Percentiles rank a stretch among this genome's conserved stretches.
Conservation (phyloP, 2,113 vertebrate genomes). For the Oryzias celebensis region DNA sequence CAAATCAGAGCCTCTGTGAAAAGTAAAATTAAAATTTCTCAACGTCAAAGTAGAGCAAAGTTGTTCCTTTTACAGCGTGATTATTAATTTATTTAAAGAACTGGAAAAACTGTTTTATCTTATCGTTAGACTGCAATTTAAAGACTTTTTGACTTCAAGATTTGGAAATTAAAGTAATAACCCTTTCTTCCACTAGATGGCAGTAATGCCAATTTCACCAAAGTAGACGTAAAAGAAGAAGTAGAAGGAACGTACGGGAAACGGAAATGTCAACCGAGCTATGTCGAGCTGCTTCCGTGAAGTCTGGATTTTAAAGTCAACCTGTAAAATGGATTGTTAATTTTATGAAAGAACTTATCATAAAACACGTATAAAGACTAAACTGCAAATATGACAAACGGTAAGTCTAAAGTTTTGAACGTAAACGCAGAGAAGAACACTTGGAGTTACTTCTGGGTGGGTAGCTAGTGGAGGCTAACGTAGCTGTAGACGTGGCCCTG, state of each 20-base stretch:
- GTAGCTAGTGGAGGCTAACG: slow-evolving; percentile 38
- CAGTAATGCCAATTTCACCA: background rate
- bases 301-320: background rate
- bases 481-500: slow-evolving; percentile 72
- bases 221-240: slow-evolving; percentile 14
- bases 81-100: too few relatives aligned
- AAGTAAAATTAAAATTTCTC: too few relatives aligned
- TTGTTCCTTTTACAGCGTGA: too few relatives aligned
- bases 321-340: slow-evolving; percentile 49
- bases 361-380: slow-evolving; percentile 22
- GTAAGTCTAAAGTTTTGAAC: slow-evolving; percentile 45
- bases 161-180: background rate
- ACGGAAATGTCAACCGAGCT: slow-evolving; percentile 57
- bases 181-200: slow-evolving; percentile 28
- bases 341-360: slow-evolving; percentile 10
- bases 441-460: slow-evolving; percentile 18
- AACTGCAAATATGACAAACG: slow-evolving; percentile 76
- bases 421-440: background rate
- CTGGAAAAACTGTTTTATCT: too few relatives aligned
- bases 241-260: slow-evolving; percentile 33
- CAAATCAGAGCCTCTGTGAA: too few relatives aligned
- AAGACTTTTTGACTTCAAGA: too few relatives aligned
- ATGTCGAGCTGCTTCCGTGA: slow-evolving; percentile 3
- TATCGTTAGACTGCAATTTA: too few relatives aligned
- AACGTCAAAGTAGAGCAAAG: too few relatives aligned